phyloP scores from a whole-genome alignment of 2,888 invertebrate genomes.

The Cantharis rufa region DNA sequence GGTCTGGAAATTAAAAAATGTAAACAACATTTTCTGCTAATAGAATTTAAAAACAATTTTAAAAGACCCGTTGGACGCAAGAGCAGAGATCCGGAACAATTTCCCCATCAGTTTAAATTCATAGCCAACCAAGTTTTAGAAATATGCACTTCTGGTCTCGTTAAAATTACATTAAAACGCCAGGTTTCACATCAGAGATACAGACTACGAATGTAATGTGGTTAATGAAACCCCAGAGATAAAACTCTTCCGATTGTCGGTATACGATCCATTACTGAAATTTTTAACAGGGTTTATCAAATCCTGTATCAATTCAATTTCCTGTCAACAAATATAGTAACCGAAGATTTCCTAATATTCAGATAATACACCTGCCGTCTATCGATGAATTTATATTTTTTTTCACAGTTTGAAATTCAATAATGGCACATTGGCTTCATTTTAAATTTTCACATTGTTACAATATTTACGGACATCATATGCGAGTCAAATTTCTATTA shows the following conservation, averaged over 20 bases:
- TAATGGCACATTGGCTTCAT: slow-evolving; percentile 32
- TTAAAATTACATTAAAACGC: slow-evolving; percentile 55
- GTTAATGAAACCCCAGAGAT: slow-evolving; percentile 45
- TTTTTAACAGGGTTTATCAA: slow-evolving; percentile 54
- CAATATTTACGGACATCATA: neutral
- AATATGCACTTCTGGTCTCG: slow-evolving; percentile 48
- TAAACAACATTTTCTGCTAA: slow-evolving; percentile 27
- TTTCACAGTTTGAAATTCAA: neutral
- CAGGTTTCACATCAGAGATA: slow-evolving; percentile 50
- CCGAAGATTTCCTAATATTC: slow-evolving; percentile 35
- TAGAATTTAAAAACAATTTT: slow-evolving; percentile 34
- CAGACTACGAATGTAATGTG: slow-evolving; percentile 42
- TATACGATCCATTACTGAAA: slow-evolving; percentile 49
- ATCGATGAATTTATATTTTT: neutral
- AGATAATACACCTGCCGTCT: neutral
- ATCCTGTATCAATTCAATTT: slow-evolving; percentile 49
- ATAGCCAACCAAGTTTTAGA: slow-evolving; percentile 42
- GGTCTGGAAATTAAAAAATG: slow-evolving; percentile 18
- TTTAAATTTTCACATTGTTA: slow-evolving; percentile 18
- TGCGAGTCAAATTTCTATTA: slow-evolving; percentile 32
- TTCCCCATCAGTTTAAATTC: slow-evolving; percentile 43
- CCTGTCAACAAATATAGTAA: slow-evolving; percentile 42
- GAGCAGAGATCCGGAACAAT: slow-evolving; percentile 34
- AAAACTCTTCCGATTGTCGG: slow-evolving; percentile 45
- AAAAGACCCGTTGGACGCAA: slow-evolving; percentile 33